These are phyloP conservation scores for Macroglossus sobrinus DNA, from an alignment of 2,113 vertebrate genomes.

Conservation along the genomic window DNA sequence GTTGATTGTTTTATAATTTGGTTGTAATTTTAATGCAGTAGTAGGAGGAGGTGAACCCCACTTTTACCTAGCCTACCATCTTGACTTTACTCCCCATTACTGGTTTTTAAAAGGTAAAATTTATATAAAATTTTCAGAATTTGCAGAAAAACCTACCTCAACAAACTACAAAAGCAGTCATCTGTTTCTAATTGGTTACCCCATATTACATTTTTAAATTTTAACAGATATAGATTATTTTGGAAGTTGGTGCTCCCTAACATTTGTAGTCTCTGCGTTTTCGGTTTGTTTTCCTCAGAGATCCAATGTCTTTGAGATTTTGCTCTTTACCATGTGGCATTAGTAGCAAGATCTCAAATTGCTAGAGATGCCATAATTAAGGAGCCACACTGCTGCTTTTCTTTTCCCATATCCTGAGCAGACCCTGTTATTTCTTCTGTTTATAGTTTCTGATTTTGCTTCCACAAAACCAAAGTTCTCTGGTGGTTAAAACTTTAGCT, in stretches of 20 bases:
- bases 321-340: not conserved
- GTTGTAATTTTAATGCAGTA: too few species aligned
- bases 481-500: not conserved
- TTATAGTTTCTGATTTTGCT: not conserved
- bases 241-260: not conserved
- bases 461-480: not conserved
- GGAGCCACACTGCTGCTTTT: not conserved
- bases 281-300: not conserved
- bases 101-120: not conserved
- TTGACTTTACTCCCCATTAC: too few species aligned
- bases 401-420: not conserved
- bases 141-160: not conserved
- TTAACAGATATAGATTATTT: not conserved
- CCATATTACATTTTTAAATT: not conserved
- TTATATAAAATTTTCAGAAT: not conserved
- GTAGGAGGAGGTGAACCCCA: too few species aligned
- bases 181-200: not conserved
- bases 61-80: too few species aligned
- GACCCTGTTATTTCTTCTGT: slow-evolving; percentile 30
- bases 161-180: not conserved
- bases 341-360: not conserved
- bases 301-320: not conserved
- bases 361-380: not conserved
- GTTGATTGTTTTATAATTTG: too few species aligned
- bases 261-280: not conserved